These are phyloP conservation scores for Danio albolineatus DNA, from an alignment of 2,797 vertebrate genomes.

Conservation along the genomic window DNA sequence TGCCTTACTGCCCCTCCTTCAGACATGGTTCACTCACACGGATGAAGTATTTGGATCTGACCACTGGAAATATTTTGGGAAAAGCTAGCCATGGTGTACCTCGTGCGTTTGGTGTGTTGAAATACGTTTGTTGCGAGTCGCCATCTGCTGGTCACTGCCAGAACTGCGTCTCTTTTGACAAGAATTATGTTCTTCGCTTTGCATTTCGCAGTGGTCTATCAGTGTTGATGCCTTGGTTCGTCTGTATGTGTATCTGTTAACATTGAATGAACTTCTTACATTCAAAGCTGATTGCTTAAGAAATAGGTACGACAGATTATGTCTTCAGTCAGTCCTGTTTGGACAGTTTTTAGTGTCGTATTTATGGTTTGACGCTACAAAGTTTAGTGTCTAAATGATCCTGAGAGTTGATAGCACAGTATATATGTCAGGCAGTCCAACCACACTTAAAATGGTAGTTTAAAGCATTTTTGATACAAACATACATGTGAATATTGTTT, in stretches of 20 bases:
- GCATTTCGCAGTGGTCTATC: slow-evolving; percentile 16
- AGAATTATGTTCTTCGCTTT: slow-evolving; percentile 21
- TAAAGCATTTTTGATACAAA: slow-evolving; percentile 38
- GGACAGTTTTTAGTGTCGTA: neutral
- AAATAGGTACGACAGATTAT: slow-evolving; percentile 13
- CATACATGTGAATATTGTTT: slow-evolving; percentile 57
- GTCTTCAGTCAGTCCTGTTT: neutral
- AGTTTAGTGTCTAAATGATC: neutral
- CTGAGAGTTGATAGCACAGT: neutral
- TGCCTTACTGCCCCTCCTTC: slow-evolving; percentile 36
- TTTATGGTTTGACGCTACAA: neutral
- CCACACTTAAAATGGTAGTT: slow-evolving; percentile 43
- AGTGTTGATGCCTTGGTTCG: slow-evolving; percentile 38
- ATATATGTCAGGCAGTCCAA: slow-evolving; percentile 18
- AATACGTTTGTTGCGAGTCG: slow-evolving; percentile 31
- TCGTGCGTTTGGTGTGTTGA: neutral
- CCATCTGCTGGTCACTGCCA: slow-evolving; percentile 59
- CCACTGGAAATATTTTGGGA: slow-evolving; percentile 36
- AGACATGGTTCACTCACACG: slow-evolving; percentile 13
- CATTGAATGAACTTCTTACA: slow-evolving; percentile 2
- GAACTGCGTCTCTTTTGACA: neutral
- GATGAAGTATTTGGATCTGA: slow-evolving; percentile 32
- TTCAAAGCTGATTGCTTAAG: slow-evolving; percentile 3
- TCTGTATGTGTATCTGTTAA: slow-evolving; percentile 27
- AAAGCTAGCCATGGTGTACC: neutral